Evolutionary conservation across 2,888 invertebrate genomes (phyloP).

Genomic region (Eubasilissa splendida): DNA sequence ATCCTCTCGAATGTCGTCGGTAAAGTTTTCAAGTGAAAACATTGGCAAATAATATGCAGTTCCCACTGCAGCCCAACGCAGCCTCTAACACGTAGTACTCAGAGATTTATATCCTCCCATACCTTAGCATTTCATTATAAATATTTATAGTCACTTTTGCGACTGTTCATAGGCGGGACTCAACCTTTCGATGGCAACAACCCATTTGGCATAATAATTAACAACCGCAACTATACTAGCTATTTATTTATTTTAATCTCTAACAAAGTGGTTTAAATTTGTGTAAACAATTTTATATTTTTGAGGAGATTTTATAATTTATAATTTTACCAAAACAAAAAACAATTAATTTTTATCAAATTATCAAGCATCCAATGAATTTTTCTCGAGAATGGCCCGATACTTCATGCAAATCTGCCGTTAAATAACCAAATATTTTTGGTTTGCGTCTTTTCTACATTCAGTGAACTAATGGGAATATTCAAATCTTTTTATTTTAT

Average conservation of each 20-base stretch:
- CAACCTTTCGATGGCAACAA: conserved; percentile 6
- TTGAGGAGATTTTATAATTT: no score
- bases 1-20: conserved; percentile 28
- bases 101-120: conserved; percentile 42
- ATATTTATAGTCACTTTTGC: conserved; percentile 49
- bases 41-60: conserved; percentile 16
- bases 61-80: background rate
- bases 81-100: conserved; percentile 22
- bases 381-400: no score
- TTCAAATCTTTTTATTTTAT: no score
- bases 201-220: background rate
- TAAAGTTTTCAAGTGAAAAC: conserved; percentile 24
- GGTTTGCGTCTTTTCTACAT: no score
- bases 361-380: no score
- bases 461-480: no score
- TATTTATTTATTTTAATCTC: background rate
- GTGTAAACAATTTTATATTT: no score
- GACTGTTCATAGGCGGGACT: conserved; percentile 40
- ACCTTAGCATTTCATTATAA: conserved; percentile 51
- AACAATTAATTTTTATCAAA: no score
- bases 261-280: background rate
- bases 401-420: no score
- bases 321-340: no score
- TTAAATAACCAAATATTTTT: no score
- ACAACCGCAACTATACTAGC: background rate